These are phyloP conservation scores for Catharus fuscescens DNA, from an alignment of 2,113 vertebrate genomes.

Conservation along the genomic window DNA sequence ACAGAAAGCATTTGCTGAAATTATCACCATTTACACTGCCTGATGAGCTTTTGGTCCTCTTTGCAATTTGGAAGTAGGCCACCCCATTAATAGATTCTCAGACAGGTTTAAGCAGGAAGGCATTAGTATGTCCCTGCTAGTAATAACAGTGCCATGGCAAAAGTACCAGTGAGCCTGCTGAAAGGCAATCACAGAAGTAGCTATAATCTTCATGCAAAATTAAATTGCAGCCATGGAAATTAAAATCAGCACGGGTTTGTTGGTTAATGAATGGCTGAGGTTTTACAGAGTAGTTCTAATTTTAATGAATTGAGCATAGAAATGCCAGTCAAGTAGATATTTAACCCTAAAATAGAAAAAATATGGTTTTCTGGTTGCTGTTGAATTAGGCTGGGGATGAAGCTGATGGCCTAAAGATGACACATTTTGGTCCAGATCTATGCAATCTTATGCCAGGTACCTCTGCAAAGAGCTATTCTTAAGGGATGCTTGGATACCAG, in stretches of 20 bases:
- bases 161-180: neutral
- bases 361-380: neutral
- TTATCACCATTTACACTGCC: conserved; percentile 26
- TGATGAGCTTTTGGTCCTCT: conserved; percentile 31
- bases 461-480: neutral
- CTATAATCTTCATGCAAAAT: neutral
- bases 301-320: neutral
- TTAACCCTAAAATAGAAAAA: neutral
- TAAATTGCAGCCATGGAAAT: conserved; percentile 29
- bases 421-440: neutral
- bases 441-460: neutral
- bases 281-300: neutral
- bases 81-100: conserved; percentile 8
- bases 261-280: neutral
- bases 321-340: neutral
- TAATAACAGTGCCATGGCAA: neutral
- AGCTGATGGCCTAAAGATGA: neutral
- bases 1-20: conserved; percentile 31
- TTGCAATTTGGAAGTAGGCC: neutral
- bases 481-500: neutral
- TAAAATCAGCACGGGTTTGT: neutral
- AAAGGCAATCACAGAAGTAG: neutral
- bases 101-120: conserved; percentile 16
- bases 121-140: neutral
- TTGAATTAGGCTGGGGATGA: neutral